Evolutionary conservation across 2,113 vertebrate genomes (phyloP).

Genomic region (Meriones unguiculatus): DNA sequence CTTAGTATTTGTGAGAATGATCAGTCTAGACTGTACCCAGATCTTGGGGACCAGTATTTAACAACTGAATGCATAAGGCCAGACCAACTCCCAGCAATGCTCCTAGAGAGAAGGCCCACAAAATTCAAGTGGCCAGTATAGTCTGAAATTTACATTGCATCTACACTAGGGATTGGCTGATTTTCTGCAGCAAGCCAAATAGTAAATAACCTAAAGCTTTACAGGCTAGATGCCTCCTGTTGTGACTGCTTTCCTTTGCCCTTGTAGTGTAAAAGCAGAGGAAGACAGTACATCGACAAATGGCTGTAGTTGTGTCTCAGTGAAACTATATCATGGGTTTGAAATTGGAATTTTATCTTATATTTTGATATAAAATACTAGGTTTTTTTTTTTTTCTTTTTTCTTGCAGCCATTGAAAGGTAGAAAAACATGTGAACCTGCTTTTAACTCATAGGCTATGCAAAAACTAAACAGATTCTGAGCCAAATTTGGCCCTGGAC

Average conservation of each 20-base stretch:
- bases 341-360: background rate
- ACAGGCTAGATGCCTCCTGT: background rate
- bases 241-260: background rate
- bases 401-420: background rate
- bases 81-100: no score
- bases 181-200: background rate
- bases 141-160: background rate
- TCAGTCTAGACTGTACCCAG: no score
- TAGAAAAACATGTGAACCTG: background rate
- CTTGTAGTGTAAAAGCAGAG: background rate
- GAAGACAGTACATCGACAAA: background rate
- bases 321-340: background rate
- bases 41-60: no score
- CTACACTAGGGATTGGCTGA: background rate
- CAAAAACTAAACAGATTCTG: background rate
- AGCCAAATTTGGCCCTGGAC: background rate
- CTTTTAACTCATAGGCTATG: background rate
- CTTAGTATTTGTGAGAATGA: no score
- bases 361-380: slow-evolving; percentile 2
- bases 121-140: background rate
- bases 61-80: no score
- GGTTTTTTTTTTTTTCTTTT: background rate
- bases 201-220: background rate
- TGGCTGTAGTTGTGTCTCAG: background rate
- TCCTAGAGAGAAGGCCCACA: background rate